These are phyloP conservation scores for Pogonocichla stellata DNA, from an alignment of 2,113 vertebrate species.

Conservation along the genomic window DNA sequence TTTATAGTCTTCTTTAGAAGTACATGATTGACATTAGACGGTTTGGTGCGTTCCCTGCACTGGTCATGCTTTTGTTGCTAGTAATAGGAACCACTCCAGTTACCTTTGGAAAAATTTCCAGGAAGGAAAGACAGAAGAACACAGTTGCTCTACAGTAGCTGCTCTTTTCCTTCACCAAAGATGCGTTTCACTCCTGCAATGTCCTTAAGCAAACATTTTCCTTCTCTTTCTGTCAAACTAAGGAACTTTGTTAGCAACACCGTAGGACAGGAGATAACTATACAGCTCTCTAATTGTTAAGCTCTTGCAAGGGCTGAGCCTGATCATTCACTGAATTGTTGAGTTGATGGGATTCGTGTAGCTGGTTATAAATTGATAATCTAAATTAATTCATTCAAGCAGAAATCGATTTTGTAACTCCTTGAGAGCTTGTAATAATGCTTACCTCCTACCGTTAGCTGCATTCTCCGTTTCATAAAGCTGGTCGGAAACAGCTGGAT, in stretches of 20 bases:
- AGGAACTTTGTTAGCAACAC: slow-evolving; percentile 10
- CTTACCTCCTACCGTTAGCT: slow-evolving; percentile 80
- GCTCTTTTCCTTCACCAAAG: background rate
- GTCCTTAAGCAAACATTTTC: slow-evolving; percentile 38
- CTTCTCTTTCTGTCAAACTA: slow-evolving; percentile 21
- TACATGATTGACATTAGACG: background rate
- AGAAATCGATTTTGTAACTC: slow-evolving; percentile 84
- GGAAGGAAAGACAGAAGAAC: background rate
- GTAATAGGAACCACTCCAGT: background rate
- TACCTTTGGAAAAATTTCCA: background rate
- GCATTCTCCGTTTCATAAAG: slow-evolving; percentile 77
- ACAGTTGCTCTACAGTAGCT: background rate
- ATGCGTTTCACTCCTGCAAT: background rate
- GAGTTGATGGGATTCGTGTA: slow-evolving; percentile 80
- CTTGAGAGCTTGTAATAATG: slow-evolving; percentile 82
- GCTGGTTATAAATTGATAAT: slow-evolving; percentile 88
- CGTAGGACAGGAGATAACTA: background rate
- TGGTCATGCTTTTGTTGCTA: background rate
- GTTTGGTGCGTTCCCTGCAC: background rate
- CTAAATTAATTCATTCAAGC: slow-evolving; percentile 88
- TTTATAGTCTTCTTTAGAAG: background rate
- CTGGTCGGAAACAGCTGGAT: slow-evolving; percentile 88
- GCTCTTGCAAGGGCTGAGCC: slow-evolving; percentile 68
- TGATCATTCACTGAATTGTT: slow-evolving; percentile 79
- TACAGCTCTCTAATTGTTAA: slow-evolving; percentile 62